Percentiles rank a stretch among this genome's conserved stretches.
Evolutionary conservation across 2,888 invertebrate species (phyloP).

Genomic region (Gisinianus flammeolus): DNA sequence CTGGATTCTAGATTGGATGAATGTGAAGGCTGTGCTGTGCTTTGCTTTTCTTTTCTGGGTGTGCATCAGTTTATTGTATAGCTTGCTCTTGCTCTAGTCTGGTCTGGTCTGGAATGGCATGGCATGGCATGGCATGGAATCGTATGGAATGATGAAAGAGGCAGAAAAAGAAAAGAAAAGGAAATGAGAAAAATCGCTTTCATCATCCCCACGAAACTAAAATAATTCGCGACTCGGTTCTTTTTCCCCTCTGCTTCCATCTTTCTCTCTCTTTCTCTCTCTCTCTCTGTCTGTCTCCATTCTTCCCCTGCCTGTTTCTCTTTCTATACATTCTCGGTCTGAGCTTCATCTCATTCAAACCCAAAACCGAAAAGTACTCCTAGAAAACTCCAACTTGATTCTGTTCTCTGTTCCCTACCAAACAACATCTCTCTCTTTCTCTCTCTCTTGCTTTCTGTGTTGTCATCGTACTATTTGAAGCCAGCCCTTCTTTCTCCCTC

Average conservation of each 20-base stretch:
- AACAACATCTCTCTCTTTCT: constrained; percentile 16
- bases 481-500: constrained; percentile 7
- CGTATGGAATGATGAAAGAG: constrained; percentile 29
- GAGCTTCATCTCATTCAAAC: not conserved
- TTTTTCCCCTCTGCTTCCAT: constrained; percentile 11
- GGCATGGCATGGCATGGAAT: not conserved
- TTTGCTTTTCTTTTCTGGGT: too few species aligned
- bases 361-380: constrained; percentile 32
- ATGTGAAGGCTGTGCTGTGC: too few species aligned
- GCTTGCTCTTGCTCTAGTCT: not conserved
- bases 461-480: not conserved
- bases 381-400: constrained; percentile 33
- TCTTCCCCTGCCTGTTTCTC: constrained; percentile 2
- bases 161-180: constrained; percentile 28
- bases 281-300: constrained; percentile 7
- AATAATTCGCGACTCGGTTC: constrained; percentile 37
- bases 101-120: not conserved
- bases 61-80: not conserved
- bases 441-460: not conserved
- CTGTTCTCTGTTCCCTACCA: not conserved
- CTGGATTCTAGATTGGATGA: too few species aligned
- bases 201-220: constrained; percentile 38
- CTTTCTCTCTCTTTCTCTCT: constrained; percentile 8
- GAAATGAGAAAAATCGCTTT: constrained; percentile 40
- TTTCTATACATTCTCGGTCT: not conserved